Conservation (phyloP, 2,888 invertebrate species). For the Protophormia terraenovae region DNA sequence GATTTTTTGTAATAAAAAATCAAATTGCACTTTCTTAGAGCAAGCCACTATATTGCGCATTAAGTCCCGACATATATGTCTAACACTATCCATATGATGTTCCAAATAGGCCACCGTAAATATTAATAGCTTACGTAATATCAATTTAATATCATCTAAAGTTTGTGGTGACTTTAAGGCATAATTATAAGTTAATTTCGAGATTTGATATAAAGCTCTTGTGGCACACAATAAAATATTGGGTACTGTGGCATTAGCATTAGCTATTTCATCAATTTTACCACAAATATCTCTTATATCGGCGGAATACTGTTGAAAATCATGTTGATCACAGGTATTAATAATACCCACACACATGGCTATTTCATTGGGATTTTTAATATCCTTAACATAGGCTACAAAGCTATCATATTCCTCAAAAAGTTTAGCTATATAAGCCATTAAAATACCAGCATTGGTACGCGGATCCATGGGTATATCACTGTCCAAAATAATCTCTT, state of each 20-base stretch:
- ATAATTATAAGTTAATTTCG: conserved; percentile 71
- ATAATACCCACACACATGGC: conserved; percentile 76
- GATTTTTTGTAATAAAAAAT: conserved; percentile 72
- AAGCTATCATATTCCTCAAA: conserved; percentile 75
- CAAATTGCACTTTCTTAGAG: conserved; percentile 74
- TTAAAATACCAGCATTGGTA: conserved; percentile 84
- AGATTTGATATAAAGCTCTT: conserved; percentile 74
- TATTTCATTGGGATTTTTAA: conserved; percentile 71
- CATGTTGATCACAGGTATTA: conserved; percentile 73
- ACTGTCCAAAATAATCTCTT: conserved; percentile 80
- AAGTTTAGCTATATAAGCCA: conserved; percentile 82
- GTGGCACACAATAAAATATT: conserved; percentile 75
- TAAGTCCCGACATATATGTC: conserved; percentile 83
- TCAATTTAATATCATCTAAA: conserved; percentile 74
- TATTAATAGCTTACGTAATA: conserved; percentile 75
- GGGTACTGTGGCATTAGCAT: conserved; percentile 72
- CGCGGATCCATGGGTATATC: conserved; percentile 86
- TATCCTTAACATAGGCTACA: conserved; percentile 69
- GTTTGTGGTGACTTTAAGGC: conserved; percentile 72
- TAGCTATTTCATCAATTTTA: conserved; percentile 70
- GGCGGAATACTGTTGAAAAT: conserved; percentile 69
- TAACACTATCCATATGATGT: conserved; percentile 86
- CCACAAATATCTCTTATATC: conserved; percentile 72
- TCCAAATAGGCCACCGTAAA: conserved; percentile 85
- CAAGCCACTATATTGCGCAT: conserved; percentile 81